Evolutionary conservation across 2,888 invertebrate species (phyloP), one percentile per base, ranked within the genome.

Genomic region (Neoitamus cyanurus): DNA sequence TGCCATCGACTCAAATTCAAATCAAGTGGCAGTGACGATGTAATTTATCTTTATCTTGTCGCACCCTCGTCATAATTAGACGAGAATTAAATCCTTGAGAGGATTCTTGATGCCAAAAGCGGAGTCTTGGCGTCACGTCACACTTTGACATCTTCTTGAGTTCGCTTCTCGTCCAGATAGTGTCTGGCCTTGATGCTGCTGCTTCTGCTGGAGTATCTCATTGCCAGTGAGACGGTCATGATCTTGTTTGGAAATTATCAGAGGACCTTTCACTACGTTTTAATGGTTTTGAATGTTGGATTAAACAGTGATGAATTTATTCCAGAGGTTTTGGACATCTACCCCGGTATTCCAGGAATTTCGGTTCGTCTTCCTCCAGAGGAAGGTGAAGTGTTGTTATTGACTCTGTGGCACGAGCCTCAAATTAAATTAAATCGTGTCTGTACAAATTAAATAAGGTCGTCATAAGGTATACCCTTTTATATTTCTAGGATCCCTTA

Each of bases 31-130:
- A 42, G 75, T 37, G 31, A 31, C 30, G 75, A 75, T 75, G 46
- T 75, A 42, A 75, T 75, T 75, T 25, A 75, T 75, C 42, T 34
- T 75, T 75, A 75, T 75, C 75, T 46, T 75, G 75, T 75, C 75
- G 1, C 15, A 75, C 75, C 75, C 75, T 75, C 75, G 75, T 75
- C 75, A 75, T 75, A 75, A 75, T 75, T 75, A 75, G 42, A 58
- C 25, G 58, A 28, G 75, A 75, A 75, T 75, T 75, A 75, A 75
- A 75, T 37, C 42, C 46, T 42, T 75, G 20, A 6, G 6, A 75
- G 42, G 46, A 25, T 4, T 42, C 46, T 20, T 75, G 25, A 25
- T 75, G 75, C 42, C 25, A 42, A 42, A 13, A 75, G 25, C 42
- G 11, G 42, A 58, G 25, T 58, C 58, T 9, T 9, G 58, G 58